phyloP scores from a whole-genome alignment of 2,888 invertebrate genomes.

The Prenolepis imparis region DNA sequence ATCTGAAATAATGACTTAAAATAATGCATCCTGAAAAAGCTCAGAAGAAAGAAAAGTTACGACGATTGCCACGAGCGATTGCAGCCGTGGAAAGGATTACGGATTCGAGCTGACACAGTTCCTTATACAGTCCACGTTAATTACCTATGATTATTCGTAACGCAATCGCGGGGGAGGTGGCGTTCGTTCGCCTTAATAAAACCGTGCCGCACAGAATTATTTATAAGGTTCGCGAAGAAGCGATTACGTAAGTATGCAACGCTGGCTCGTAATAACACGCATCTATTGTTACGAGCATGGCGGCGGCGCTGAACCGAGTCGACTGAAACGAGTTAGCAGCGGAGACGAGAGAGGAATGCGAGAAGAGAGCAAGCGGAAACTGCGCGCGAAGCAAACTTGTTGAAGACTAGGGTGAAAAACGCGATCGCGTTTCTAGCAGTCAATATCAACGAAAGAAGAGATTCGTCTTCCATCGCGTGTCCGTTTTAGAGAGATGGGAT shows the following conservation, averaged over 20 bases:
- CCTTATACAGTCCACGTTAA: background rate
- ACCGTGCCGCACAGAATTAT: slow-evolving; percentile 16
- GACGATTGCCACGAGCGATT: background rate
- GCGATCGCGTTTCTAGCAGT: slow-evolving; percentile 39
- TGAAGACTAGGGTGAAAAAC: slow-evolving; percentile 13
- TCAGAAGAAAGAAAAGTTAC: background rate
- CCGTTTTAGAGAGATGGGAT: background rate
- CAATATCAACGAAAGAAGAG: slow-evolving; percentile 22
- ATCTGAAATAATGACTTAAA: background rate
- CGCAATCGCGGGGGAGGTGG: slow-evolving; percentile 11
- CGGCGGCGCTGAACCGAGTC: background rate
- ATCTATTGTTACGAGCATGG: slow-evolving; percentile 15
- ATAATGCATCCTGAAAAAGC: background rate
- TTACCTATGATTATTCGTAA: slow-evolving; percentile 8
- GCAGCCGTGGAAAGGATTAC: slow-evolving; percentile 4
- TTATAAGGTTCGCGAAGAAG: background rate
- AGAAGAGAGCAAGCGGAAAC: background rate
- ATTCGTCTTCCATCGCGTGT: slow-evolving; percentile 21
- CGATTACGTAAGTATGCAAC: slow-evolving; percentile 14
- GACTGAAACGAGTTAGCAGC: background rate
- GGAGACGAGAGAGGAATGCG: background rate
- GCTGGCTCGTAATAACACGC: background rate
- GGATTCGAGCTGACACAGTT: slow-evolving; percentile 17
- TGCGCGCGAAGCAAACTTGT: background rate
- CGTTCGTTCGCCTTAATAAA: slow-evolving; percentile 18